These are phyloP conservation scores for Xiphorhynchus erythropygius DNA, from an alignment of 2,797 vertebrate genomes.

Conservation along the genomic window DNA sequence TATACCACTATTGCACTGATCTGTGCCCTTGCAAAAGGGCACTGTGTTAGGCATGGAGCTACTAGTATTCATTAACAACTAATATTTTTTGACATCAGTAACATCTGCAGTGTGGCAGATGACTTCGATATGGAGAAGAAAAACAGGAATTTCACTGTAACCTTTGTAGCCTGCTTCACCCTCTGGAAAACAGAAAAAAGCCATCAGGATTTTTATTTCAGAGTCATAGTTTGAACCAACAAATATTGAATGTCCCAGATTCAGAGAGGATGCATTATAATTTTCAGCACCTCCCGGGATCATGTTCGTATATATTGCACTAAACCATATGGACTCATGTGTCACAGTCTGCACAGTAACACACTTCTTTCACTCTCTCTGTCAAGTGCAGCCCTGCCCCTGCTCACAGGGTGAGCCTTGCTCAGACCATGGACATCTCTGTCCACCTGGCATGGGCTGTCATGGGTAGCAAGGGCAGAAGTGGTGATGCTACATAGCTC, in stretches of 20 bases:
- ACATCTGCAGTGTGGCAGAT: background rate
- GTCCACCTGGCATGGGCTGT: rapidly evolving
- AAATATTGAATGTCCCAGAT: background rate
- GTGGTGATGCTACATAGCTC: background rate
- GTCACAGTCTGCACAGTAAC: background rate
- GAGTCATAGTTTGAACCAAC: background rate
- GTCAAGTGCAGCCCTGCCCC: background rate
- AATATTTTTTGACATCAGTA: background rate
- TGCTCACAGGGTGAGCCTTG: background rate
- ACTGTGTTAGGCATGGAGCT: rapidly evolving
- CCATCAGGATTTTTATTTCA: background rate
- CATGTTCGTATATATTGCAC: background rate
- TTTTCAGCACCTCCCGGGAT: background rate
- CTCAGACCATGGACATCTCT: rapidly evolving
- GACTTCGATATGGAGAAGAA: background rate
- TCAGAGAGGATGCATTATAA: background rate
- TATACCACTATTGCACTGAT: background rate
- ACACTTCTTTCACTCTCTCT: background rate
- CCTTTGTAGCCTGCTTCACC: background rate
- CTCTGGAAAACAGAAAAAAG: background rate
- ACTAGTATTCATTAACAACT: background rate
- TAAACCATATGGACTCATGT: rapidly evolving
- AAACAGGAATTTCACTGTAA: background rate
- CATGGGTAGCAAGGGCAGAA: background rate
- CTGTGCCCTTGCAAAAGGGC: background rate